Conservation (phyloP, 2,888 invertebrate species). For the Cylloceria caligata region DNA sequence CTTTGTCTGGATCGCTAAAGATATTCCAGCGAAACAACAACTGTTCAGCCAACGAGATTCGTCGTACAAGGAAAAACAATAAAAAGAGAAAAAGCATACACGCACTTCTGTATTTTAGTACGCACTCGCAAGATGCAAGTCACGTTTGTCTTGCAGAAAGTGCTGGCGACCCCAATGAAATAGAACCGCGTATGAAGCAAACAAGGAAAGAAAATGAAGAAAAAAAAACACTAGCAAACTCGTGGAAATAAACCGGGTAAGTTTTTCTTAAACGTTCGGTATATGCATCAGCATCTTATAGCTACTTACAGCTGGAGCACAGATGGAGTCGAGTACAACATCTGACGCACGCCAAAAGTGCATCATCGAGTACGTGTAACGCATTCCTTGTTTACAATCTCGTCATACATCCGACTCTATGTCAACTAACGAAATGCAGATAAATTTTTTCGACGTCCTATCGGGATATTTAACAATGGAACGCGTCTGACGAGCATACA, state of each 20-base stretch:
- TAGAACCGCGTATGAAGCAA: neutral
- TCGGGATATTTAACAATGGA: neutral
- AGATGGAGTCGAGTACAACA: neutral
- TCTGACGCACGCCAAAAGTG: slow-evolving; percentile 14
- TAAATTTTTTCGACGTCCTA: slow-evolving; percentile 35
- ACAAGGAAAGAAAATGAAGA: neutral
- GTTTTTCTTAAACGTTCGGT: slow-evolving; percentile 12
- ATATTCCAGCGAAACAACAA: slow-evolving; percentile 10
- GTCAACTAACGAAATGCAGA: slow-evolving; percentile 3
- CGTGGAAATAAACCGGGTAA: slow-evolving; percentile 11
- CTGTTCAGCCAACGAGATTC: neutral
- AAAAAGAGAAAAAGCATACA: neutral
- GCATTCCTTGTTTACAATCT: slow-evolving; percentile 7
- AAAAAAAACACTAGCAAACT: slow-evolving; percentile 29
- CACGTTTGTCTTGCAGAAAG: slow-evolving; percentile 17
- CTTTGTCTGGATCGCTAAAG: neutral
- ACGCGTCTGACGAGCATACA: neutral
- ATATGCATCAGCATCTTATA: neutral
- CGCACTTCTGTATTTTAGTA: neutral
- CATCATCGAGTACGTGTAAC: slow-evolving; percentile 4
- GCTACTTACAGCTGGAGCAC: slow-evolving; percentile 7
- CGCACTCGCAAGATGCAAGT: slow-evolving; percentile 20
- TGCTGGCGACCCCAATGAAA: slow-evolving; percentile 18
- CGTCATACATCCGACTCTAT: slow-evolving; percentile 13
- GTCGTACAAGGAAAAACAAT: slow-evolving; percentile 22